Evolutionary conservation across 1,140 invertebrate species (phyloP), one percentile per base, ranked within the genome.

Genomic region (Manduca sexta): DNA sequence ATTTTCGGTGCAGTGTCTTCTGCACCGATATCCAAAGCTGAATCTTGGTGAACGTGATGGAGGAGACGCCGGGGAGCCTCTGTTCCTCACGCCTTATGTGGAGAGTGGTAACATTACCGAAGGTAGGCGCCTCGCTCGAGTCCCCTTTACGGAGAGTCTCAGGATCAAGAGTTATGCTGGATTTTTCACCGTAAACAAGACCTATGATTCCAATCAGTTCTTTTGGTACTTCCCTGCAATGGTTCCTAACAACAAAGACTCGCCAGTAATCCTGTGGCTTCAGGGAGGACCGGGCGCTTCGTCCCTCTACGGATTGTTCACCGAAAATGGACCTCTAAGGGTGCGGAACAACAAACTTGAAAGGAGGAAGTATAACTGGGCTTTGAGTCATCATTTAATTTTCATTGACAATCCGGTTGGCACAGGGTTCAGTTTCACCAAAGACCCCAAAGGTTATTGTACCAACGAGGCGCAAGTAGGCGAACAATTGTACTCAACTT

Each of bases 381-480:
- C 90, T 45, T 81, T 88, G 11, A 89, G 88, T 3, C 92, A 93
- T 62, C 92, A 93, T 67, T 66, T 97, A 17, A 86, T 97, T 12
- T 97, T 93, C 63, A 93, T 97, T 45, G 95, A 97, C 68, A 96
- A 95, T 76, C 95, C 95, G 4, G 94, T 95, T 34, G 94, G 93
- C 1, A 93, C 93, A 13, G 93, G 93, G 1, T 94, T 90, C 57
- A 94, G 93, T 66, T 94, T 93, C 56, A 93, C 92, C 0, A 88
- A 90, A 0, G 68, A 89, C 34, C 86, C 90, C 2, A 80, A 75
- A 41, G 90, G 92, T 5, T 92, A 91, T 67, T 89, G 89, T 4
- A 87, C 70, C 13, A 90, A 93, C 74, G 87, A 94, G 77, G 88
- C 86, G 12, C 84, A 91, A 67, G 90, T 94, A 1, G 92, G 91